These are phyloP conservation scores for Holothuria leucospilota DNA, from an alignment of 53 echinoderm and acorn worm genomes.

Conservation along the genomic window DNA sequence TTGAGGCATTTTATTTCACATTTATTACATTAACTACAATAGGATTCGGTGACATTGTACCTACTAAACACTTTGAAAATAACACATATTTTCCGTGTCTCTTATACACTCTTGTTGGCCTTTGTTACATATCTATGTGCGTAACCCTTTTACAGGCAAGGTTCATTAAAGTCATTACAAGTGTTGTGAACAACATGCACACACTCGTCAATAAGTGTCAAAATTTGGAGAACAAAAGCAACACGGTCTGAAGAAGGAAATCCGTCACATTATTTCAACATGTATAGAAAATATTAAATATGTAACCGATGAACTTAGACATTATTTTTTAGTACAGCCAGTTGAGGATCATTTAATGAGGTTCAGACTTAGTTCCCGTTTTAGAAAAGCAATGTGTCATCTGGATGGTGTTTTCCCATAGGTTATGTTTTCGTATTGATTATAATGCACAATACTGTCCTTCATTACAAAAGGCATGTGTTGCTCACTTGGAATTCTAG, in stretches of 20 bases:
- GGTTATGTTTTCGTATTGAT: no score
- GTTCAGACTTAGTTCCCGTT: no score
- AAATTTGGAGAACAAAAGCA: not conserved
- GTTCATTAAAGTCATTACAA: constrained; percentile 22
- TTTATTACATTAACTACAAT: constrained; percentile 79
- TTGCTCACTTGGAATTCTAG: no score
- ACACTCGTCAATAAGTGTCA: not conserved
- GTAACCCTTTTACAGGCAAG: constrained; percentile 59
- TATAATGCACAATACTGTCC: no score
- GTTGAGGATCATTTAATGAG: no score
- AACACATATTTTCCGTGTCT: constrained; percentile 61
- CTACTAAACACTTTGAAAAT: constrained; percentile 61
- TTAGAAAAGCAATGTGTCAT: no score
- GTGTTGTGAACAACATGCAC: not conserved
- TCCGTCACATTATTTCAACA: not conserved
- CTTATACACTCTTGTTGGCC: constrained; percentile 63
- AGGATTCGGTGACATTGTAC: constrained; percentile 70
- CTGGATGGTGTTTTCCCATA: no score
- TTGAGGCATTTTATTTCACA: constrained; percentile 68
- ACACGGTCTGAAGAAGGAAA: no score
- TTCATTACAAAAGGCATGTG: no score
- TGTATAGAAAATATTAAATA: not conserved
- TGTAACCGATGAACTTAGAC: no score
- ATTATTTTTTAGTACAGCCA: no score
- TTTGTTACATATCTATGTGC: constrained; percentile 75